These are phyloP conservation scores for Neodiprion lecontei DNA, from an alignment of 1,140 invertebrate genomes.

Conservation along the genomic window DNA sequence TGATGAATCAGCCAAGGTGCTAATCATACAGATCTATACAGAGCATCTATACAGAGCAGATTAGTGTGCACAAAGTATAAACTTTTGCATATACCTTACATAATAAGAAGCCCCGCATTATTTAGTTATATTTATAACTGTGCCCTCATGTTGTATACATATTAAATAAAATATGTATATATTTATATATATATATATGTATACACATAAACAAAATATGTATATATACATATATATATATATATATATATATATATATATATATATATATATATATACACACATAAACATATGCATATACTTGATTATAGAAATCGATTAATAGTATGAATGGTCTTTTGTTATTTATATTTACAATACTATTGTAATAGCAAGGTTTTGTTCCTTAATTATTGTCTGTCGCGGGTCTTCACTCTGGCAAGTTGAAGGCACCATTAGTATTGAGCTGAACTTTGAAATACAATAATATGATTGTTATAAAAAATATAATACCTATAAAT, in stretches of 20 bases:
- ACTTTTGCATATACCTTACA: background rate
- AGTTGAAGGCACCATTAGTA: conserved; percentile 59
- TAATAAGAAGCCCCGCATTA: background rate
- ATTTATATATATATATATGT: background rate
- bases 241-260: conserved; percentile 26
- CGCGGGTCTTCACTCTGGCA: conserved; percentile 49
- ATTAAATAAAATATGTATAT: conserved; percentile 44
- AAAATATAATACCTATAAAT: conserved; percentile 33
- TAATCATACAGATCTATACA: too few relatives aligned
- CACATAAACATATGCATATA: conserved; percentile 11
- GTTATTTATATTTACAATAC: conserved; percentile 50
- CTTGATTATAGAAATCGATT: conserved; percentile 41
- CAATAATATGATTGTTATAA: conserved; percentile 35
- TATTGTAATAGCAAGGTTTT: conserved; percentile 50
- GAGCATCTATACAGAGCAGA: too few relatives aligned
- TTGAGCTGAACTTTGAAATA: conserved; percentile 42
- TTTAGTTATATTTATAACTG: conserved; percentile 16
- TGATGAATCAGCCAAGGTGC: too few relatives aligned
- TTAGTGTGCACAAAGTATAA: too few relatives aligned
- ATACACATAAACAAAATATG: background rate
- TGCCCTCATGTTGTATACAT: conserved; percentile 8
- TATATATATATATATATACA: background rate
- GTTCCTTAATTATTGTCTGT: conserved; percentile 51
- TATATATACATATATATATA: conserved; percentile 26
- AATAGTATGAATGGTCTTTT: conserved; percentile 25